Conservation (phyloP, 1,140 invertebrate species). For the Drosophila tropicalis region DNA sequence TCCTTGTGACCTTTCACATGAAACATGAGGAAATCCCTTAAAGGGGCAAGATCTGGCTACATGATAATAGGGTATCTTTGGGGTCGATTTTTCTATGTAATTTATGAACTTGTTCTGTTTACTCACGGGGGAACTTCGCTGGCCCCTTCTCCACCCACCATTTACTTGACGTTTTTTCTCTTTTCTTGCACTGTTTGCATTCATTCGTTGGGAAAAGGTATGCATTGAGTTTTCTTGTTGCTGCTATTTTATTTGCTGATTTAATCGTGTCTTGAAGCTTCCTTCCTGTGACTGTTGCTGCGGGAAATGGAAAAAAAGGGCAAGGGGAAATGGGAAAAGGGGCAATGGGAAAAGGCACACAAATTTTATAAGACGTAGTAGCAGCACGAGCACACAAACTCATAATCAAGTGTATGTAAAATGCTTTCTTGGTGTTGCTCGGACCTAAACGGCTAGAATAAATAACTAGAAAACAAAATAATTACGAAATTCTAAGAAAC, state of each 20-base stretch:
- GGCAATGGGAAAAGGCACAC: slow-evolving; percentile 8
- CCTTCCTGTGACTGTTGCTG: slow-evolving; percentile 73
- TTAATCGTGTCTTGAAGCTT: slow-evolving; percentile 80
- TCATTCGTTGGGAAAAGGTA: slow-evolving; percentile 28
- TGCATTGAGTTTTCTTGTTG: slow-evolving; percentile 49
- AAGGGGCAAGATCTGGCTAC: too few species aligned
- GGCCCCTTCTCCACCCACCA: not conserved
- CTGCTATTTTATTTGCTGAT: slow-evolving; percentile 79
- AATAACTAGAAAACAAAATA: slow-evolving; percentile 47
- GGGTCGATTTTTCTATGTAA: not conserved
- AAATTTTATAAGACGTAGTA: slow-evolving; percentile 71
- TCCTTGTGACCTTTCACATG: too few species aligned
- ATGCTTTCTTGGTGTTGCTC: not conserved
- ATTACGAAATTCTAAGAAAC: slow-evolving; percentile 58
- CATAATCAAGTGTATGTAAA: slow-evolving; percentile 72
- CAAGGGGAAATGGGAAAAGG: not conserved
- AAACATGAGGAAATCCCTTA: too few species aligned
- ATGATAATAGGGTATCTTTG: not conserved
- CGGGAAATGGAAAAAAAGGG: slow-evolving; percentile 7
- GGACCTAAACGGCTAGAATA: not conserved
- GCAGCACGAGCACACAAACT: slow-evolving; percentile 49
- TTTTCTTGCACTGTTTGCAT: slow-evolving; percentile 29
- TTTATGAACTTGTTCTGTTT: slow-evolving; percentile 2
- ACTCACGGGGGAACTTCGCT: not conserved
- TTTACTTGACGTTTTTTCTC: slow-evolving; percentile 21